A percentile compares a stretch with the other conserved stretches of the same genome.
phyloP scores from a whole-genome alignment of 2,888 invertebrate species.

The Carpatolechia fugitivella region DNA sequence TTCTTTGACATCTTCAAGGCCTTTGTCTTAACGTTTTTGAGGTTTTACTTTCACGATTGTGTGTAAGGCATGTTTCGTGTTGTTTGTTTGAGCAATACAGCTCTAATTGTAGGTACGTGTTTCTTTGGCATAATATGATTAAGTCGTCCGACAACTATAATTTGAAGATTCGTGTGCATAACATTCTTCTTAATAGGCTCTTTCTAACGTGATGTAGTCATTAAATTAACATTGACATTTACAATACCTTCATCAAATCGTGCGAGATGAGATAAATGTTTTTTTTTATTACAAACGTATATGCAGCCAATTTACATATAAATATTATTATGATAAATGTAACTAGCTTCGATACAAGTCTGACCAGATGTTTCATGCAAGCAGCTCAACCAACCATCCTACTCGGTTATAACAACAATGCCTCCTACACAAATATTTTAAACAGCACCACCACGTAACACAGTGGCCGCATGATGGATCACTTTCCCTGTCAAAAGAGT shows the following conservation, averaged over 20 bases:
- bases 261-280: neutral
- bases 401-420: slow-evolving; percentile 12
- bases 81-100: slow-evolving; percentile 2
- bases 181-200: neutral
- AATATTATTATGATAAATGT: slow-evolving; percentile 24
- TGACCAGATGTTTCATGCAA: slow-evolving; percentile 2
- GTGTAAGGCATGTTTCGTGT: slow-evolving; percentile 24
- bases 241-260: neutral
- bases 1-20: slow-evolving; percentile 11
- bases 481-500: slow-evolving; percentile 56
- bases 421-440: slow-evolving; percentile 13
- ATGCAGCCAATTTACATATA: slow-evolving; percentile 8
- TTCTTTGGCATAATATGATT: neutral
- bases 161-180: neutral
- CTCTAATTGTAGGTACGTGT: neutral
- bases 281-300: neutral
- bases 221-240: neutral
- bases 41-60: slow-evolving; percentile 47
- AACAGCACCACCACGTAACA: slow-evolving; percentile 36
- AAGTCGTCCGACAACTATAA: neutral
- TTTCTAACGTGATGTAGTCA: neutral
- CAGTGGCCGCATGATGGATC: slow-evolving; percentile 45
- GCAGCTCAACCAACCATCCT: neutral
- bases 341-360: slow-evolving; percentile 9
- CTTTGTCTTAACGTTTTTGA: slow-evolving; percentile 25